Percentiles rank a stretch among this genome's conserved stretches.
Conservation (phyloP, 2,113 vertebrate species). For the Marmota flaviventris region DNA sequence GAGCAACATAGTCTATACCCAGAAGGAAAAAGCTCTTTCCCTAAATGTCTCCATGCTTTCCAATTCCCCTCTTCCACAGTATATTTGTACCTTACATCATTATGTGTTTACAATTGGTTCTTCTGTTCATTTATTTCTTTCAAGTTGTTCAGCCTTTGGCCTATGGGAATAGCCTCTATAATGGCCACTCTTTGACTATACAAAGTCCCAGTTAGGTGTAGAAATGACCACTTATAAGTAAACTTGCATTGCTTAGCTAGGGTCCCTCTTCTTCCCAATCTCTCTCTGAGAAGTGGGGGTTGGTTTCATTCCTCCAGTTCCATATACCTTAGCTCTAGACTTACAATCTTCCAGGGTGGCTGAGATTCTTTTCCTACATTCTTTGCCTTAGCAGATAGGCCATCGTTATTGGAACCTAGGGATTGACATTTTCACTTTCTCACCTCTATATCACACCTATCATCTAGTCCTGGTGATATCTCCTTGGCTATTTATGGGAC, state of each 20-base stretch:
- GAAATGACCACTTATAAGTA: constrained; percentile 15
- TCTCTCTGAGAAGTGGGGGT: background rate
- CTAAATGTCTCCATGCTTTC: background rate
- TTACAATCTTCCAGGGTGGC: background rate
- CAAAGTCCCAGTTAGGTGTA: background rate
- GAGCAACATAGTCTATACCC: background rate
- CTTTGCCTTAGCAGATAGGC: background rate
- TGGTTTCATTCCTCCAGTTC: background rate
- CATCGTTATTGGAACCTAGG: background rate
- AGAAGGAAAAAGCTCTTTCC: background rate
- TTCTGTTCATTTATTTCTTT: background rate
- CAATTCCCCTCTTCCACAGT: background rate
- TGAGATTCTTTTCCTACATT: background rate
- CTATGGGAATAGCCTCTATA: background rate
- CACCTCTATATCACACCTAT: background rate
- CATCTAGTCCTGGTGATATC: constrained; percentile 4
- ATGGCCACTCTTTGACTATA: background rate
- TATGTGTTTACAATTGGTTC: background rate
- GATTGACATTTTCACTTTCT: background rate
- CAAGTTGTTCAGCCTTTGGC: background rate
- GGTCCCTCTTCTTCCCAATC: background rate
- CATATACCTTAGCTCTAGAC: background rate
- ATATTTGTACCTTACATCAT: background rate
- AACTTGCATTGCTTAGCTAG: constrained; percentile 1
- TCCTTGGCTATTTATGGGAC: constrained; percentile 15